Evolutionary conservation across 1,140 invertebrate genomes (phyloP), one percentile per base, ranked within the genome.

Genomic region (Medauroidea extradentata): DNA sequence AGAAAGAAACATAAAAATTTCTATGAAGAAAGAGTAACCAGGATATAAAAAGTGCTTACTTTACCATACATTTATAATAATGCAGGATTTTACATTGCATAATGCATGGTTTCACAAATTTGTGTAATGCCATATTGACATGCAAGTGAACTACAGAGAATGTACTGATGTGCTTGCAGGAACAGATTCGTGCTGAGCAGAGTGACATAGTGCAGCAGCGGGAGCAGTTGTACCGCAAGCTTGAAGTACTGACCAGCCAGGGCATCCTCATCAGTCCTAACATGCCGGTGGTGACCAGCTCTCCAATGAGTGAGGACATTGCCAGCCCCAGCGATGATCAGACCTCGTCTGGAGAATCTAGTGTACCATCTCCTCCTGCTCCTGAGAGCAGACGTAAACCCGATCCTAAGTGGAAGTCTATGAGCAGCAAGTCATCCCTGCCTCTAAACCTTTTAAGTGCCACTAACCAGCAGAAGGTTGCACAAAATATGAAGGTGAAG

Each of bases 201-300:
- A 83, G 84, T 38, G 92, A 95, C 68, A 84, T 95, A 13, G 85
- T 82, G 14, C 87, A 93, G 63, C 92, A 96, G 72, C 72, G 92
- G 9, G 93, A 96, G 67, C 86, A 92, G 61, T 75, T 96, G 13
- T 94, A 93, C 72, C 74, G 90, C 27, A 85, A 91, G 69, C 80
- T 94, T 67, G 90, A 94, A 67, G 79, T 86, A 24, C 75, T 94
- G 1, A 84, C 86, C 34, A 84, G 81, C 54, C 85, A 89, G 67
- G 89, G 89, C 2, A 79, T 91, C 21, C 65, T 86, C 27, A 57
- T 57, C 23, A 57, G 56, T 13, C 55, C 55, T 14, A 49, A 49
- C 29, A 27, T 57, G 16, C 56, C 56, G 13, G 44, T 39, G 18
- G 56, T 57, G 25, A 49, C 44, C 4, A 42, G 38, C 18, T 23